A percentile compares a stretch with the other conserved stretches of the same genome.
These are phyloP conservation scores for Drosophila hydei DNA, from an alignment of 1,140 invertebrate species.

Conservation along the genomic window DNA sequence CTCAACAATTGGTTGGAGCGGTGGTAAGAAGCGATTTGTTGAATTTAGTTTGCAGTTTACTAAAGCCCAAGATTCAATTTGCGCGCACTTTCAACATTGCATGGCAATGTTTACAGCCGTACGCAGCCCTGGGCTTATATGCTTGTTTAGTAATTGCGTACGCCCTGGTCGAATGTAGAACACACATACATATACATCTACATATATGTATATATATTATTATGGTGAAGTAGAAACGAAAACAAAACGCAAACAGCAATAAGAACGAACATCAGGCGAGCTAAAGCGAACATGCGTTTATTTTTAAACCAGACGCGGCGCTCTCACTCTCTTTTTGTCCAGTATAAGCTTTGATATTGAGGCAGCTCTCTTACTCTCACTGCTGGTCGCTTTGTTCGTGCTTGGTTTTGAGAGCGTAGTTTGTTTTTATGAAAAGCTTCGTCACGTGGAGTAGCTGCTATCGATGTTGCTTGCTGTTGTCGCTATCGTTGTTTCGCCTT, in stretches of 20 bases:
- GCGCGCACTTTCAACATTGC: constrained; percentile 33
- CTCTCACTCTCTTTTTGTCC: constrained; percentile 23
- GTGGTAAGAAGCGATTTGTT: constrained; percentile 32
- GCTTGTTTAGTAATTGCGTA: constrained; percentile 7
- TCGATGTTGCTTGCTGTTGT: constrained; percentile 11
- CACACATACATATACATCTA: neutral
- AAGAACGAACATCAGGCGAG: constrained; percentile 42
- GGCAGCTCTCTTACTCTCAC: constrained; percentile 7
- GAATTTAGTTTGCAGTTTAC: constrained; percentile 27
- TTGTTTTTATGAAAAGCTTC: constrained; percentile 65
- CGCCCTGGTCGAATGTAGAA: constrained; percentile 40
- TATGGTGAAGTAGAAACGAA: constrained; percentile 43
- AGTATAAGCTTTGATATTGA: constrained; percentile 6
- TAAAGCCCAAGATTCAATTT: constrained; percentile 35
- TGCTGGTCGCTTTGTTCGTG: constrained; percentile 26
- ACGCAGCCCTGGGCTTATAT: constrained; percentile 16
- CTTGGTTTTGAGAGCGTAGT: constrained; percentile 20
- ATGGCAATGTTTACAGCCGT: neutral
- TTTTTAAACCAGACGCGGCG: constrained; percentile 38
- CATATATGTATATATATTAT: constrained; percentile 7
- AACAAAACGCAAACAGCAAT: constrained; percentile 45
- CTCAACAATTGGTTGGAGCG: constrained; percentile 31
- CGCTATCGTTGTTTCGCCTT: constrained; percentile 61
- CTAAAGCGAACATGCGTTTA: constrained; percentile 41
- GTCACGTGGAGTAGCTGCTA: constrained; percentile 61